Conservation (phyloP, 2,113 vertebrate genomes). For the Microcebus ravelobensis region DNA sequence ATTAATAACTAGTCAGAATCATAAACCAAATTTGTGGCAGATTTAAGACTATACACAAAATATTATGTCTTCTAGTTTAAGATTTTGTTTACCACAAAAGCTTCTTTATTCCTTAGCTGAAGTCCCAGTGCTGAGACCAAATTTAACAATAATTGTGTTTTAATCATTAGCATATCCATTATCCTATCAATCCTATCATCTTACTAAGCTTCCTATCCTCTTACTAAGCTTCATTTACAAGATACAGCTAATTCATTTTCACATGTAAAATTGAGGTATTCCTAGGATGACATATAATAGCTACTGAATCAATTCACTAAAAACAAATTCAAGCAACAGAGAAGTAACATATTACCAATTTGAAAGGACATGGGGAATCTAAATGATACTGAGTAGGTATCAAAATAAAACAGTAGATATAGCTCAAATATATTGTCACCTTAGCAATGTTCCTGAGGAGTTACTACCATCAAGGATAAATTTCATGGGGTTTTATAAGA, state of each 20-base stretch:
- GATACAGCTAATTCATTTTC: constrained; percentile 48
- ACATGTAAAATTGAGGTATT: constrained; percentile 22
- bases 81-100: not conserved
- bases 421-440: not conserved
- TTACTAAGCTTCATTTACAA: constrained; percentile 4
- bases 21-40: not conserved
- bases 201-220: not conserved
- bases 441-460: constrained; percentile 36
- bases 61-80: not conserved
- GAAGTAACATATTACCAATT: not conserved
- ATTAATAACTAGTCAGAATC: not conserved
- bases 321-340: constrained; percentile 39
- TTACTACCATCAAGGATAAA: not conserved
- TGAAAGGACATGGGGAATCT: constrained; percentile 12
- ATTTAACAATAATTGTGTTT: constrained; percentile 37
- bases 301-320: constrained; percentile 41
- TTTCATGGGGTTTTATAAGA: constrained; percentile 4
- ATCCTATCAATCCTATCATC: not conserved
- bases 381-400: constrained; percentile 49
- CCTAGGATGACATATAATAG: constrained; percentile 25
- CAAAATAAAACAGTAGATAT: constrained; percentile 38
- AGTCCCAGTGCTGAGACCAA: not conserved
- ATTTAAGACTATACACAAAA: not conserved
- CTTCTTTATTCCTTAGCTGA: not conserved
- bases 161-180: not conserved